Evolutionary conservation across 1,140 invertebrate genomes (phyloP).

Genomic region (Drosophila mauritiana): DNA sequence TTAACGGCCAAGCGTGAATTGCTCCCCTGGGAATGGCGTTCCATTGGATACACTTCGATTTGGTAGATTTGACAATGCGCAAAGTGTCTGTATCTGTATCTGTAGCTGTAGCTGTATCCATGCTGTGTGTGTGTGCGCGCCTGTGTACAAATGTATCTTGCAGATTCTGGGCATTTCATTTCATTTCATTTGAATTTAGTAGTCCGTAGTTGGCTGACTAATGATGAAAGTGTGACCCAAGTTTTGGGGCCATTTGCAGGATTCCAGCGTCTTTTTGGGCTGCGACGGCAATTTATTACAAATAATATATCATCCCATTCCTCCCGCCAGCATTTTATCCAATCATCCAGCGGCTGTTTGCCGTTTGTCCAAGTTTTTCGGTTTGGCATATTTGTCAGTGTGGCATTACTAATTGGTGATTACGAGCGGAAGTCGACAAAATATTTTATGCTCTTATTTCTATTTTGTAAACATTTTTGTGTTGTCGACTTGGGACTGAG

Average conservation of each 20-base stretch:
- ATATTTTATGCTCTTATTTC: slow-evolving; percentile 81
- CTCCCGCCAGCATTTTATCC: not conserved
- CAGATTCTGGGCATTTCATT: slow-evolving; percentile 28
- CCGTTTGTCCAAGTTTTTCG: slow-evolving; percentile 40
- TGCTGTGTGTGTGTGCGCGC: not conserved
- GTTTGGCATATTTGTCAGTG: slow-evolving; percentile 80
- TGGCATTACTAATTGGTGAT: slow-evolving; percentile 84
- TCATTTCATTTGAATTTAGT: slow-evolving; percentile 71
- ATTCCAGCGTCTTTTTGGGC: slow-evolving; percentile 38
- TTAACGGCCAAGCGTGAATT: slow-evolving; percentile 65
- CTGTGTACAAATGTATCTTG: not conserved
- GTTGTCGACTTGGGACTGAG: not conserved
- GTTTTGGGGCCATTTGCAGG: slow-evolving; percentile 71
- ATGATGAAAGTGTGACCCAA: slow-evolving; percentile 74
- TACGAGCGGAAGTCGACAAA: slow-evolving; percentile 84
- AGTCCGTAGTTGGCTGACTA: slow-evolving; percentile 56
- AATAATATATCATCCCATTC: slow-evolving; percentile 77
- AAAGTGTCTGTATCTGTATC: slow-evolving; percentile 36
- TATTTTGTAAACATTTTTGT: slow-evolving; percentile 67
- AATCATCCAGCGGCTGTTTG: slow-evolving; percentile 9
- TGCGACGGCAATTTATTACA: slow-evolving; percentile 72
- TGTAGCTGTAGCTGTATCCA: slow-evolving; percentile 1
- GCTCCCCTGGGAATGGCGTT: slow-evolving; percentile 66
- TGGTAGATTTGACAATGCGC: slow-evolving; percentile 72
- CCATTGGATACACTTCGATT: slow-evolving; percentile 74